Base-by-base conservation (phyloP, 2,797 vertebrate genomes). In the Megaceryle alcyon region DNA sequence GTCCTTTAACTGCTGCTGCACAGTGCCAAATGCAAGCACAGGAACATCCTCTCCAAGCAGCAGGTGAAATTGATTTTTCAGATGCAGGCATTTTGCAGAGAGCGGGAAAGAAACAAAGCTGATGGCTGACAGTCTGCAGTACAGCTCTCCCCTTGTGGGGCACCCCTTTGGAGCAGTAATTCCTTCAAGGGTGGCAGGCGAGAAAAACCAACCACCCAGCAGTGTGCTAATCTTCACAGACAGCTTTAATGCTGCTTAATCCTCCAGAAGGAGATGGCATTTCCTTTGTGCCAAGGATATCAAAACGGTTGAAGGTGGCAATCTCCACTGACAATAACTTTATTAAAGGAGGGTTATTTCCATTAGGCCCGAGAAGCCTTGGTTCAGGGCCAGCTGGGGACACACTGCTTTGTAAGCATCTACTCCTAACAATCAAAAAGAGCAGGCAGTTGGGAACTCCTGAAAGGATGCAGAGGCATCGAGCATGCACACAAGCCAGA, bases 211-310 rank as follows among this genome's bases (percentile, higher is more conserved):
- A 18, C 44, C 75, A 72, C 44, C 39, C 81, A 87, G 89, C 56
- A 90, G 72, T 3, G 19, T 72, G 60, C 69, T 84, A 70, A 86
- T 94, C 90, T 82, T 86, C 71, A 86, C 64, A 92, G 66, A 44
- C 39, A 79, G 69, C 57, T 78, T 84, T 88, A 96, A 94, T 19
- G 64, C 90, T 64, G 49, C 28, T 49, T 86, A 91, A 94, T 92
- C 91, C 83, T 94, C 79, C 46, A 73, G 59, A 92, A 76, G 66
- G 59, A 89, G 70, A 46, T 22, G 75, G 73, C 53, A 70, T 77
- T 91, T 95, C 84, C 77, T 91, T 90, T 86, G 72, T 86, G 94
- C 73, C 70, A 90, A 75, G 71, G 86, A 53, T 66, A 91, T 92
- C 70, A 64, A 73, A 92, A 86, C 60, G 35, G 70, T 82, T 76